A percentile compares a stretch with the other conserved stretches of the same genome.
Evolutionary conservation across 2,888 invertebrate species (phyloP).

Genomic region (Lasius fuliginosus): DNA sequence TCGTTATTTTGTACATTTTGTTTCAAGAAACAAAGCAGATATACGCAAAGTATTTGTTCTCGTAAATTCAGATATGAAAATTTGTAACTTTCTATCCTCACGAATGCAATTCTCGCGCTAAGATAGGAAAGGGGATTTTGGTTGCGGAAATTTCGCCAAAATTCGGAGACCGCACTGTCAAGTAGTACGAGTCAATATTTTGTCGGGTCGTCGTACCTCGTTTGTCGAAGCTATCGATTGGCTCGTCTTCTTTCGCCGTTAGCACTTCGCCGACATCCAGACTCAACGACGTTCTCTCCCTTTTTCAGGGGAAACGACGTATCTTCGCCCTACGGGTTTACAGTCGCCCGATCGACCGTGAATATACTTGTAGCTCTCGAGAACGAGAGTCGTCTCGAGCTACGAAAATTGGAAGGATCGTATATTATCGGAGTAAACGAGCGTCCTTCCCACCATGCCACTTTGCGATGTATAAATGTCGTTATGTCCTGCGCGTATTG

Average conservation of each 20-base stretch:
- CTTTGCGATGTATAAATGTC: slow-evolving; percentile 9
- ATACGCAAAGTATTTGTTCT: slow-evolving; percentile 17
- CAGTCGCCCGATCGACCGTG: slow-evolving; percentile 74
- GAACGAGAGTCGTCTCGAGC: slow-evolving; percentile 66
- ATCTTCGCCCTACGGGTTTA: slow-evolving; percentile 65
- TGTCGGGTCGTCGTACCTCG: slow-evolving; percentile 68
- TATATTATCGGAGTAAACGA: slow-evolving; percentile 66
- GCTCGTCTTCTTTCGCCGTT: slow-evolving; percentile 49
- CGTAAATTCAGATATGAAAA: slow-evolving; percentile 18
- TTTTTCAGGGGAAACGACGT: slow-evolving; percentile 49
- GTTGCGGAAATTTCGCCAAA: slow-evolving; percentile 25
- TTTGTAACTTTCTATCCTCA: neutral
- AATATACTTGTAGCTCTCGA: slow-evolving; percentile 68
- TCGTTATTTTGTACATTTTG: slow-evolving; percentile 5
- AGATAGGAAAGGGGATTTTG: neutral
- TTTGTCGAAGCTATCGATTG: slow-evolving; percentile 66
- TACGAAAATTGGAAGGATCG: slow-evolving; percentile 71
- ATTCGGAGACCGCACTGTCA: slow-evolving; percentile 31
- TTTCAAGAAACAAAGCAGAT: slow-evolving; percentile 20
- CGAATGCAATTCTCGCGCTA: slow-evolving; percentile 9
- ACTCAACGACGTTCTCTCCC: slow-evolving; percentile 31
- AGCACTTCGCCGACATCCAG: slow-evolving; percentile 40
- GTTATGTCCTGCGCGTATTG: neutral
- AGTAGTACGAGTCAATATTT: slow-evolving; percentile 54
- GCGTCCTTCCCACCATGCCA: slow-evolving; percentile 14